Base-by-base conservation (phyloP, 2,797 vertebrate genomes). In the Coregonus sp. region DNA sequence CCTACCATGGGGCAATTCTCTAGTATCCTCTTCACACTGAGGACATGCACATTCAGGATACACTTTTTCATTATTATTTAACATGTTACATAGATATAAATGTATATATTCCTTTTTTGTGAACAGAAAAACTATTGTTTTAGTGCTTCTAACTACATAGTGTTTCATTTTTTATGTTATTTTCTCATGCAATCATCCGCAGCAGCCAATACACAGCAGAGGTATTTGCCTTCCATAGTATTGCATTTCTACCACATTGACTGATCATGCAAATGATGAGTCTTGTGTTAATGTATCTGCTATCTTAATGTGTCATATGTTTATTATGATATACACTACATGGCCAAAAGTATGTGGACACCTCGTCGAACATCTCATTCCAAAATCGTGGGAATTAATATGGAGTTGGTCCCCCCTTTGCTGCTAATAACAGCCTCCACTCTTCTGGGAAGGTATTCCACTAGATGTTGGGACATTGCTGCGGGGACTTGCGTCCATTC, bases 21-120 rank as follows among this genome's bases (percentile, higher is more conserved):
- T 88, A 89, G 90, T 89, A 91, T 92, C 87, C 91, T 92, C 88
- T 89, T 86, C 84, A 83, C 86, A 88, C 84, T 81, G 81, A 86
- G 75, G 72, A 82, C 15, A 76, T 86, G 81, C 85, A 86, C 87
- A 83, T 89, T 89, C 85, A 89, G 87, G 87, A 92, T 87, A 83
- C 81, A 85, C 69, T 82, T 88, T 84, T 80, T 81, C 81, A 80
- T 83, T 92, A 86, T 86, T 90, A 92, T 92, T 91, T 90, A 91
- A 87, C 75, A 80, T 70, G 33, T 71, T 82, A 81, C 82, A 82
- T 79, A 83, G 85, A 12, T 47, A 11, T 47, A 47, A 12, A 47
- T 47, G 40, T 85, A 91, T 87, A 87, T 86, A 85, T 79, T 65
- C 2, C 20, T 63, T 68, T 82, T 87, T 89, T 89, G 40, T 47